phyloP scores from a whole-genome alignment of 2,797 vertebrate species.

The Varecia variegata region DNA sequence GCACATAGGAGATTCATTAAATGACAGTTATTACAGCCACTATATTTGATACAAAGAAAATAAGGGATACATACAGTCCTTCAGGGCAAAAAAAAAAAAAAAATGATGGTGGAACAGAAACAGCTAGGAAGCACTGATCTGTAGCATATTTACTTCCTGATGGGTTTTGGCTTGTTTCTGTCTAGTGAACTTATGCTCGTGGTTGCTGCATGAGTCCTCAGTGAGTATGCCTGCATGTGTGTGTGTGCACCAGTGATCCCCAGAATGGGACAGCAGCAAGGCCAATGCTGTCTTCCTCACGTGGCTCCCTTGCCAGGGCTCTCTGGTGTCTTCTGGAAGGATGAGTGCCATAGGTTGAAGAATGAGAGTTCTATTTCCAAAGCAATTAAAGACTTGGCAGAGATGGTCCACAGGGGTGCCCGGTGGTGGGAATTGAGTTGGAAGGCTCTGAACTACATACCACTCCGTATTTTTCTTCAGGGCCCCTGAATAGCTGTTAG shows the following conservation, averaged over 20 bases:
- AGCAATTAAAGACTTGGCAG: constrained; percentile 74
- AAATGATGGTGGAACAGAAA: background rate
- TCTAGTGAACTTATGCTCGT: background rate
- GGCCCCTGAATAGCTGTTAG: background rate
- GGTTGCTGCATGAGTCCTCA: background rate
- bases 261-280: background rate
- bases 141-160: background rate
- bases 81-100: background rate
- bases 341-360: constrained; percentile 56
- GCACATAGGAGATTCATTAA: background rate
- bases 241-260: background rate
- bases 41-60: background rate
- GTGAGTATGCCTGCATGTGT: background rate
- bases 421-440: constrained; percentile 35
- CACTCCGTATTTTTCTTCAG: constrained; percentile 30
- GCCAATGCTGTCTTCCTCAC: background rate
- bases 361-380: constrained; percentile 66
- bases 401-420: constrained; percentile 13
- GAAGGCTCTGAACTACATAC: constrained; percentile 13
- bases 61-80: background rate
- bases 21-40: background rate
- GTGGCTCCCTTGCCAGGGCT: constrained; percentile 24
- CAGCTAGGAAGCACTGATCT: background rate
- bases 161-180: background rate
- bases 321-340: constrained; percentile 51